phyloP scores from a whole-genome alignment of 2,888 invertebrate species.

The Campoplex nolae region DNA sequence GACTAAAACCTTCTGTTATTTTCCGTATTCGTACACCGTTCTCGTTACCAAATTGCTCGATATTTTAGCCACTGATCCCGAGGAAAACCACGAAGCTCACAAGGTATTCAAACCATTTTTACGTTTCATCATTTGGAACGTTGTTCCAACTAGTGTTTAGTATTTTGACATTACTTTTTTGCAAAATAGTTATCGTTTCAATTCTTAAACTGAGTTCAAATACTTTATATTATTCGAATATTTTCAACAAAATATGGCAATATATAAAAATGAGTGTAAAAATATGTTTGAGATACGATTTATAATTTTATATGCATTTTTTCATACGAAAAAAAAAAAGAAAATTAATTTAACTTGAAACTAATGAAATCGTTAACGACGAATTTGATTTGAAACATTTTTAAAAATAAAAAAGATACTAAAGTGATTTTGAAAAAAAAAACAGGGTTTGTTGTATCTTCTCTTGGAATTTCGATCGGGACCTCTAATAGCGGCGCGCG shows the following conservation, averaged over 20 bases:
- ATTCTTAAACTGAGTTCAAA: too few species aligned
- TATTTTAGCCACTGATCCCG: conserved; percentile 87
- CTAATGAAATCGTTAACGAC: too few species aligned
- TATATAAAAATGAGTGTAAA: neutral
- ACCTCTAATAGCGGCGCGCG: conserved; percentile 89
- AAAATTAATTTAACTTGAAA: too few species aligned
- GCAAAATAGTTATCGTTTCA: too few species aligned
- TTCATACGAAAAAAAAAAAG: neutral
- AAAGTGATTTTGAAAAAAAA: neutral
- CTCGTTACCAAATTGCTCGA: conserved; percentile 88
- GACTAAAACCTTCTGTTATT: conserved; percentile 87
- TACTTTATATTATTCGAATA: too few species aligned
- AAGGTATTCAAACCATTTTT: conserved; percentile 84
- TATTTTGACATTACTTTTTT: too few species aligned
- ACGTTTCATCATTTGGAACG: neutral
- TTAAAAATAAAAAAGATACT: neutral
- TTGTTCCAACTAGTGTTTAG: neutral
- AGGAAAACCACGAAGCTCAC: conserved; percentile 88
- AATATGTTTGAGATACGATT: neutral
- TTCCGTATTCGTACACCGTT: conserved; percentile 89
- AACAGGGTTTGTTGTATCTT: conserved; percentile 91
- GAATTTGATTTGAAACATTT: neutral
- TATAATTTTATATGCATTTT: neutral
- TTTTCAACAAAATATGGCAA: too few species aligned
- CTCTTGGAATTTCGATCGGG: conserved; percentile 89